Evolutionary conservation across 37 sponge, comb jelly and placozoan species (phyloP), one percentile per base, ranked within the genome.

Genomic region (Axinella damicornis): DNA sequence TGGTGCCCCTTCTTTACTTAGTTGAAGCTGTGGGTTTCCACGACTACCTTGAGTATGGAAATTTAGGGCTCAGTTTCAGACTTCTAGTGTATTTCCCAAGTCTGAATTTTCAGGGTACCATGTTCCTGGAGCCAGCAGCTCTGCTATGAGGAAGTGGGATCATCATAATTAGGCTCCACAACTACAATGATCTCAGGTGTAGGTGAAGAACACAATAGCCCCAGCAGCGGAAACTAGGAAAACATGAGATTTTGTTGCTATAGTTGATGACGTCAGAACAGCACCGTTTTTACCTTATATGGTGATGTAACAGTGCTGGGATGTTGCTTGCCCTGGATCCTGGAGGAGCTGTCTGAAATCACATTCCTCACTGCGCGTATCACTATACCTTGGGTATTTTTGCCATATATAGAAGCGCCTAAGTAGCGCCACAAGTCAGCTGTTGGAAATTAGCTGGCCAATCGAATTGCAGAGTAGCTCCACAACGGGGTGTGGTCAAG

Each of bases 221-320:
- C 9, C 46, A 12, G 46, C 46, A 4, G 6, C 4, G 46, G 46
- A 46, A 46, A 46, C 4, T 9, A 12, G 9, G 46, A 46, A 46
- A 46, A 46, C 46, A 46, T 46, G 9, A 46, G n/a, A n/a, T n/a
- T n/a, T n/a, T n/a, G n/a, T 46, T 46, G 46, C 58, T 24, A 52
- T 12, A 20, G 19, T 12, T 18, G 5, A 14, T 27, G n/a, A 30
- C 36, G 59, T 75, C 76, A 75, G 17, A 75, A 57, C 5, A 75
- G 76, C 76, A 22, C 76, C 1, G 36, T 75, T 75, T 75, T 75
- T n/a, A 4, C 76, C 76, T 32, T n/a, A 75, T 75, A 75, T 31
- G 69, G 69, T 68, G 34, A 68, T 6, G n/a, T 5, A 30, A 30
- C 4, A 59, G 76, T 55, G 33, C 58, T 27, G 5, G 46, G 24